Conservation (phyloP, 2,113 vertebrate genomes). For the Microtus oregoni region DNA sequence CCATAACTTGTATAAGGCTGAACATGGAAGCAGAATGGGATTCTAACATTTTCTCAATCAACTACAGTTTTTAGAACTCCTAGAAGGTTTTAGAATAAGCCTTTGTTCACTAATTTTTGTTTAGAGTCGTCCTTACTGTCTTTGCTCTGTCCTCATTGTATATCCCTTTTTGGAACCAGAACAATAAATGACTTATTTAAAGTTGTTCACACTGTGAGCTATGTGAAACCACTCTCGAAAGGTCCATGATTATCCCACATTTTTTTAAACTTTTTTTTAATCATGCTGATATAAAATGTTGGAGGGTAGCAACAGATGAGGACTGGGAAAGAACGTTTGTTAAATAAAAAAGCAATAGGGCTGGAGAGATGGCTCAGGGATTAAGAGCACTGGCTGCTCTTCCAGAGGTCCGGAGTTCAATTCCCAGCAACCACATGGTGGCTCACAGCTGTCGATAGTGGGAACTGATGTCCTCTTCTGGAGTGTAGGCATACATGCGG, state of each 20-base stretch:
- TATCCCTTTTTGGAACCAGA: neutral
- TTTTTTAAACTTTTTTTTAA: constrained; percentile 29
- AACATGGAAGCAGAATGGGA: neutral
- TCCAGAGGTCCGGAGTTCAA: too few relatives aligned
- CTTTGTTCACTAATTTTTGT: constrained; percentile 28
- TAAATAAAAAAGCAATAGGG: constrained; percentile 67
- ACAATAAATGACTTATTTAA: constrained; percentile 53
- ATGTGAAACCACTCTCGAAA: constrained; percentile 61
- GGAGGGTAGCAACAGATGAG: constrained; percentile 60
- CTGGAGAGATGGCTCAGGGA: too few relatives aligned
- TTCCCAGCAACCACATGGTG: too few relatives aligned
- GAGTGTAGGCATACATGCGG: too few relatives aligned
- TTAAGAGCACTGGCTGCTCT: too few relatives aligned
- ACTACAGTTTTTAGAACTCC: constrained; percentile 39
- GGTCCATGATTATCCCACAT: neutral
- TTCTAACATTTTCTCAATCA: constrained; percentile 3
- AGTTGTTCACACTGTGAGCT: neutral
- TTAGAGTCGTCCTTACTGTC: neutral
- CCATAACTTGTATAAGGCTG: neutral
- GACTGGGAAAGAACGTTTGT: constrained; percentile 66
- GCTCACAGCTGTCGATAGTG: too few relatives aligned
- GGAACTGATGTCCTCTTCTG: too few relatives aligned
- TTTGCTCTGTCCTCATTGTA: constrained; percentile 39
- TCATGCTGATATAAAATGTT: constrained; percentile 77
- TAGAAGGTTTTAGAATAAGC: neutral